These are phyloP conservation scores for Malthinus flaveolus DNA, from an alignment of 2,888 invertebrate genomes.

Conservation along the genomic window DNA sequence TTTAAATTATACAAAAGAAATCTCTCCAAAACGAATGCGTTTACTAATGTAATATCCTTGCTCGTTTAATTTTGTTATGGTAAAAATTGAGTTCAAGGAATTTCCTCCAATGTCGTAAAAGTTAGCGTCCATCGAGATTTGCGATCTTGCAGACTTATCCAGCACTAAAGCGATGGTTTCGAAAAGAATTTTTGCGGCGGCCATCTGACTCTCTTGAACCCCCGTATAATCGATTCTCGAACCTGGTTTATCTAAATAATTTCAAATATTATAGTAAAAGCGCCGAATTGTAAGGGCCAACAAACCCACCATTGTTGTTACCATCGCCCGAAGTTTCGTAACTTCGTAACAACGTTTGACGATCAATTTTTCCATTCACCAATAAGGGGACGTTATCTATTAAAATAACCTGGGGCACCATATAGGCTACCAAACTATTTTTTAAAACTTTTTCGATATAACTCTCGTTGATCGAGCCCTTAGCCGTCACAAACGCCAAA, in stretches of 20 bases:
- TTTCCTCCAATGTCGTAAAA: slow-evolving; percentile 88
- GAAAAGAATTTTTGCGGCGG: slow-evolving; percentile 70
- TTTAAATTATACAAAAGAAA: background rate
- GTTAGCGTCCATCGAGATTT: slow-evolving; percentile 67
- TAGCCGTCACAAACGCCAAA: slow-evolving; percentile 64
- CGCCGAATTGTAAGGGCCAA: too few species aligned
- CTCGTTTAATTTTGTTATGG: slow-evolving; percentile 75
- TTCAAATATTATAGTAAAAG: background rate
- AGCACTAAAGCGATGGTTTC: slow-evolving; percentile 75
- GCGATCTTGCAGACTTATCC: slow-evolving; percentile 65
- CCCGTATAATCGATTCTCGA: slow-evolving; percentile 69
- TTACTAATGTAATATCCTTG: slow-evolving; percentile 76
- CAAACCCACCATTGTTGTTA: slow-evolving; percentile 63
- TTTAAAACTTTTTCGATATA: slow-evolving; percentile 69
- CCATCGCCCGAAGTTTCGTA: slow-evolving; percentile 66
- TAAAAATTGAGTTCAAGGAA: slow-evolving; percentile 82
- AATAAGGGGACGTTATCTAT: slow-evolving; percentile 77
- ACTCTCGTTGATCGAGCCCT: slow-evolving; percentile 55
- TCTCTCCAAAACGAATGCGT: background rate
- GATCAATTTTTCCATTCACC: slow-evolving; percentile 86
- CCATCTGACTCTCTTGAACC: slow-evolving; percentile 61
- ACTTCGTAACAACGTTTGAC: slow-evolving; percentile 73
- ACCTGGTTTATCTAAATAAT: background rate
- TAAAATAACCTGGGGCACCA: slow-evolving; percentile 78
- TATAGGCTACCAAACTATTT: slow-evolving; percentile 70